Evolutionary conservation across 2,113 vertebrate genomes (phyloP).

Genomic region (Paratilapia polleni): DNA sequence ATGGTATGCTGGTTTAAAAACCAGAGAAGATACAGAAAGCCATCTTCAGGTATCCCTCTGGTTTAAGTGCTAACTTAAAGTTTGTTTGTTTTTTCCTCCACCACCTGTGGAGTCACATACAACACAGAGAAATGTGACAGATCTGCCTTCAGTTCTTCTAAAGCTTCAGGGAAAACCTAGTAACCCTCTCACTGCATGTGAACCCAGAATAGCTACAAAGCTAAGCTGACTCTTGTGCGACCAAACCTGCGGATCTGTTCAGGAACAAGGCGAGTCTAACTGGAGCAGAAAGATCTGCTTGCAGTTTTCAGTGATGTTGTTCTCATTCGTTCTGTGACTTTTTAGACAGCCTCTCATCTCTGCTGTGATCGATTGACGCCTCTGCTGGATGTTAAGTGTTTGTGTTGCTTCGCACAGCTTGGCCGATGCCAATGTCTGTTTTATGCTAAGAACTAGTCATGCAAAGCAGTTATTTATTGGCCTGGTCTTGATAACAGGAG

Average conservation of each 20-base stretch:
- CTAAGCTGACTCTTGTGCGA: not conserved
- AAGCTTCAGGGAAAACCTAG: conserved; percentile 61
- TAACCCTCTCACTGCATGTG: conserved; percentile 29
- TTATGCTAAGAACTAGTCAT: not conserved
- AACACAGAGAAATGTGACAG: conserved; percentile 45
- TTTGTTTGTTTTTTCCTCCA: not conserved
- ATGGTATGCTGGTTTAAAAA: conserved; percentile 11
- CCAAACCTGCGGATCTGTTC: conserved; percentile 1
- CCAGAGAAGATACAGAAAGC: conserved; percentile 18
- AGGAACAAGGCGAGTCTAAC: conserved; percentile 5
- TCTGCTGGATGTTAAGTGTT: conserved; percentile 24
- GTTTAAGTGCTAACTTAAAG: conserved; percentile 32
- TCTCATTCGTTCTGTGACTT: not conserved
- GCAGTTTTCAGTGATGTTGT: not conserved
- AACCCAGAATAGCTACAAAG: not conserved
- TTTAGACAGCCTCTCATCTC: conserved; percentile 2
- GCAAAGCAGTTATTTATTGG: conserved; percentile 3
- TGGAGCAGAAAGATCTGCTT: not conserved
- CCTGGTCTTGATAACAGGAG: conserved; percentile 29
- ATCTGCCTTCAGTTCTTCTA: conserved; percentile 46
- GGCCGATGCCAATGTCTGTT: not conserved
- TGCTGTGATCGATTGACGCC: conserved; percentile 5
- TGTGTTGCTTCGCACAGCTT: conserved; percentile 14
- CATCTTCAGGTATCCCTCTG: conserved; percentile 37
- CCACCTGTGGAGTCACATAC: conserved; percentile 6